A percentile compares a stretch with the other conserved stretches of the same genome.
Conservation (phyloP, 1,140 invertebrate genomes). For the Argopecten irradians region DNA sequence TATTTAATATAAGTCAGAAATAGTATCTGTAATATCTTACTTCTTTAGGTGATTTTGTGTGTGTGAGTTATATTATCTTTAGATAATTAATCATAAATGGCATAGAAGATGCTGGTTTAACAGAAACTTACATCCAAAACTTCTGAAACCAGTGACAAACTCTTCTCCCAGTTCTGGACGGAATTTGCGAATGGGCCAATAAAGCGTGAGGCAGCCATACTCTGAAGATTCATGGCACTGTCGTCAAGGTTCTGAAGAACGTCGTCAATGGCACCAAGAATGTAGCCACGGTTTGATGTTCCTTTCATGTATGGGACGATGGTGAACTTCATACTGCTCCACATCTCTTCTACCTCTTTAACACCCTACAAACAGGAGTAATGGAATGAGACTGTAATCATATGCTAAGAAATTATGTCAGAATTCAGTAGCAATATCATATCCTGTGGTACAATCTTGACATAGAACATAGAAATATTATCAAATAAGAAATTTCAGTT, state of each 20-base stretch:
- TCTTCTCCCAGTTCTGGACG: slow-evolving; percentile 91
- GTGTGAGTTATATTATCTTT: background rate
- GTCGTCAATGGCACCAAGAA: slow-evolving; percentile 89
- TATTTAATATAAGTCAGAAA: too few relatives aligned
- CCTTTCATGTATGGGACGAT: slow-evolving; percentile 81
- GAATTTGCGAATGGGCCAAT: slow-evolving; percentile 89
- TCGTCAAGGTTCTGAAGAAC: slow-evolving; percentile 89
- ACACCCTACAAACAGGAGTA: slow-evolving; percentile 80
- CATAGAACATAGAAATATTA: too few relatives aligned
- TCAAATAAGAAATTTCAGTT: too few relatives aligned
- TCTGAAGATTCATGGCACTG: slow-evolving; percentile 91
- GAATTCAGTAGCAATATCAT: too few relatives aligned
- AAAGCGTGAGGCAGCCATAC: slow-evolving; percentile 92
- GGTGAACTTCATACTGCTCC: slow-evolving; percentile 85
- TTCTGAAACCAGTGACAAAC: slow-evolving; percentile 87
- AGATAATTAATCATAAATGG: background rate
- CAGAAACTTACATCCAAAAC: slow-evolving; percentile 83
- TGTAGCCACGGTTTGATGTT: slow-evolving; percentile 82
- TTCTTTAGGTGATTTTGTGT: too few relatives aligned
- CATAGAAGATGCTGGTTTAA: background rate
- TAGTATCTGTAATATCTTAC: too few relatives aligned
- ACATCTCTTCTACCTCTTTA: slow-evolving; percentile 84
- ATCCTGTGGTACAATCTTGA: too few relatives aligned
- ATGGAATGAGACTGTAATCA: background rate
- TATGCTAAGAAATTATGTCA: too few relatives aligned